A percentile compares a stretch with the other conserved stretches of the same genome.
These are phyloP conservation scores for Ptychobarbus kaznakovi DNA, from an alignment of 2,797 vertebrate genomes.

Conservation along the genomic window DNA sequence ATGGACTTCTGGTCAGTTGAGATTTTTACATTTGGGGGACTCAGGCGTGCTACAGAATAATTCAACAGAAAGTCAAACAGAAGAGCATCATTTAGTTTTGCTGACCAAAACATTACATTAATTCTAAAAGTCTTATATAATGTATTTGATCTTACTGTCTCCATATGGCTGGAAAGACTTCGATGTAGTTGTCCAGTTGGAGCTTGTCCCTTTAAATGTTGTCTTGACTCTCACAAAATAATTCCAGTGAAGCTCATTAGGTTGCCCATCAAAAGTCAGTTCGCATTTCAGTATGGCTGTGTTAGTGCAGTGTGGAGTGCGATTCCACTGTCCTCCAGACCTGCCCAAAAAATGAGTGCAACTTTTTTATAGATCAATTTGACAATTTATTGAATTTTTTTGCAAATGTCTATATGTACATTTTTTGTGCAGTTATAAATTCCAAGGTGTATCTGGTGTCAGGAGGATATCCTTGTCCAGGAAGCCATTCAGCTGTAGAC, in stretches of 20 bases:
- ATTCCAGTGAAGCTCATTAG: not conserved
- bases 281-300: conserved; percentile 41
- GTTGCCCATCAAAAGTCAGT: conserved; percentile 23
- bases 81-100: not conserved
- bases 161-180: conserved; percentile 55
- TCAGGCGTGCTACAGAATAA: conserved; percentile 57
- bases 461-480: conserved; percentile 47
- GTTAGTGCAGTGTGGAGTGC: conserved; percentile 28
- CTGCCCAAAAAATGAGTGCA: conserved; percentile 25
- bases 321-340: conserved; percentile 33
- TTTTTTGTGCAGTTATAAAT: conserved; percentile 2
- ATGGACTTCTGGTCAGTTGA: conserved; percentile 26
- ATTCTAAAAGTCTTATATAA: not conserved
- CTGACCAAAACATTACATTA: not conserved
- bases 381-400: no score
- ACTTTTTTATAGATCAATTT: not conserved
- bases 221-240: conserved; percentile 58
- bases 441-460: conserved; percentile 59
- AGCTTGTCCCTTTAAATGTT: conserved; percentile 9
- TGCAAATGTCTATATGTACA: conserved; percentile 27
- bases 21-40: conserved; percentile 51
- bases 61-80: not conserved
- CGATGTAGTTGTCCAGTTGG: conserved; percentile 9
- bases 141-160: conserved; percentile 56
- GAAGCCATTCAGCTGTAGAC: conserved; percentile 52